Evolutionary conservation across 1,140 invertebrate genomes (phyloP).

Genomic region (Homalodisca vitripennis): DNA sequence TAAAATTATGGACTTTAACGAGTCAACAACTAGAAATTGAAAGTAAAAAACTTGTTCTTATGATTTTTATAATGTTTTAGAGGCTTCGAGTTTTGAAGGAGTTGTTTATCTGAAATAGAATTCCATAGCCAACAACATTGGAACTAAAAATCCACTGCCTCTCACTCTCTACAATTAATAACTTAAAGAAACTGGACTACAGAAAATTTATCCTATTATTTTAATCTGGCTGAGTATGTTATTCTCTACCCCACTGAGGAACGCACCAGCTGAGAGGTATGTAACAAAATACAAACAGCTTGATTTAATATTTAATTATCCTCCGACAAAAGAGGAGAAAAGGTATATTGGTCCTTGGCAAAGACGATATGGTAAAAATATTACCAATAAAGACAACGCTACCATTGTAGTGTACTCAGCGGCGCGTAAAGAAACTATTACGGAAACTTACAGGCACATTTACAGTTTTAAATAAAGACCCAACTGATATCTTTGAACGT

Average conservation of each 20-base stretch:
- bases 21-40: constrained; percentile 10
- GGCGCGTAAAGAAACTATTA: too few relatives aligned
- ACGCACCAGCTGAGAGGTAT: constrained; percentile 22
- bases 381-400: too few relatives aligned
- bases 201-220: constrained; percentile 19
- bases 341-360: too few relatives aligned
- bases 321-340: too few relatives aligned
- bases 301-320: too few relatives aligned
- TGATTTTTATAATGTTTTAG: constrained; percentile 17
- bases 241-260: constrained; percentile 18
- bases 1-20: constrained; percentile 1
- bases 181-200: constrained; percentile 5
- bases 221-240: constrained; percentile 18
- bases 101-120: constrained; percentile 9
- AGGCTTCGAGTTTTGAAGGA: constrained; percentile 10
- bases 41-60: constrained; percentile 9
- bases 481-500: too few relatives aligned
- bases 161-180: constrained; percentile 9
- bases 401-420: too few relatives aligned
- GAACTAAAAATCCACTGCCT: constrained; percentile 11
- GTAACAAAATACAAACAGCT: constrained; percentile 23
- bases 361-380: too few relatives aligned
- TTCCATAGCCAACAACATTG: constrained; percentile 10
- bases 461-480: too few relatives aligned
- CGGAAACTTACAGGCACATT: too few relatives aligned